Conservation (phyloP, 53 echinoderm and acorn worm genomes). For the Arbacia lixula region DNA sequence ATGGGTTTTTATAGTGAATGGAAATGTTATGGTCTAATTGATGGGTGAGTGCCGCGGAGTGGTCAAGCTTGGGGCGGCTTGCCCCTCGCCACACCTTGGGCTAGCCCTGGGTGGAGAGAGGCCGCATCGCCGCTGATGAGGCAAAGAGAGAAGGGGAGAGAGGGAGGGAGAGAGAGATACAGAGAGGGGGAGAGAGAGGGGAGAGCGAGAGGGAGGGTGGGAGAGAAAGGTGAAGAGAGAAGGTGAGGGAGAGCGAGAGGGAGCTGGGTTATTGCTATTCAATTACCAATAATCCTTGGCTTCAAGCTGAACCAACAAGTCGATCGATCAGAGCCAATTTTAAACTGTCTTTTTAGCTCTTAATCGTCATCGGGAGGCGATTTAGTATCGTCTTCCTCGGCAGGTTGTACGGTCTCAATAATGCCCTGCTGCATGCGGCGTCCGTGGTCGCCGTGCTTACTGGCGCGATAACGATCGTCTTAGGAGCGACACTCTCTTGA, state of each 20-base stretch:
- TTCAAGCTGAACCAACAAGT: slow-evolving; percentile 76
- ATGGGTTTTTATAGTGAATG: neutral
- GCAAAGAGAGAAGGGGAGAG: neutral
- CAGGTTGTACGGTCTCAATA: slow-evolving; percentile 29
- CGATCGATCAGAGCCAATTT: slow-evolving; percentile 76
- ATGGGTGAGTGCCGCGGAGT: slow-evolving; percentile 45
- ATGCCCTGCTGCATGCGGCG: too few relatives aligned
- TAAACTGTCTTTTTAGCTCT: slow-evolving; percentile 69
- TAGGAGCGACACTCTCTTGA: too few relatives aligned
- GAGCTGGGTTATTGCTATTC: slow-evolving; percentile 75
- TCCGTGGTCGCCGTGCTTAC: too few relatives aligned
- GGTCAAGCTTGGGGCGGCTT: slow-evolving; percentile 21
- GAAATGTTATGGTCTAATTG: slow-evolving; percentile 29
- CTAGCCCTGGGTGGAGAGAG: slow-evolving; percentile 35
- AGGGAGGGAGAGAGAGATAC: too few relatives aligned
- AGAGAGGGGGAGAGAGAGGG: too few relatives aligned
- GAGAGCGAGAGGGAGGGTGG: too few relatives aligned
- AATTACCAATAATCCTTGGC: slow-evolving; percentile 83
- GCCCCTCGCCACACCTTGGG: slow-evolving; percentile 27
- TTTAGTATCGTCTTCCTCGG: slow-evolving; percentile 20
- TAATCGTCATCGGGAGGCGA: slow-evolving; percentile 20
- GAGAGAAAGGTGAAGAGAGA: too few relatives aligned
- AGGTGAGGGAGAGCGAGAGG: slow-evolving; percentile 18
- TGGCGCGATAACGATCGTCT: too few relatives aligned
- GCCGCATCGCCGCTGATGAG: slow-evolving; percentile 44